Base-by-base conservation (phyloP, 1,140 invertebrate genomes). In the Coelopa frigida region DNA sequence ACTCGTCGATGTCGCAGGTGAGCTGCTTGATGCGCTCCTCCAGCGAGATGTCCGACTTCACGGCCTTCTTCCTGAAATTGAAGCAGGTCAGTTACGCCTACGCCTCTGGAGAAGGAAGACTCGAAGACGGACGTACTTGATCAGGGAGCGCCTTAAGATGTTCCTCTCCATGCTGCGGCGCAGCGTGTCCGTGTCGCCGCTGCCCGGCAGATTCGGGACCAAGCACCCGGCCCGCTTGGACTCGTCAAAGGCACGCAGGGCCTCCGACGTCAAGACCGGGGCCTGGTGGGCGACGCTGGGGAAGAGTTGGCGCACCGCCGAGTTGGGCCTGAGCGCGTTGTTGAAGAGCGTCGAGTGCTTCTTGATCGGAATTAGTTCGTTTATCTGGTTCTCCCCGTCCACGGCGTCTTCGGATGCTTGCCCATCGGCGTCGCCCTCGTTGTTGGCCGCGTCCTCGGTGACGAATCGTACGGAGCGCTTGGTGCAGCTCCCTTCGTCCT, bases 11-110 rank as follows among this genome's bases (percentile, higher is more conserved):
- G 50, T 87, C 83, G 59, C 86, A 89, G 1, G 86, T 90, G 14
- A 89, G 68, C 53, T 86, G 80, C 32, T 84, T 79, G 45, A 89
- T 89, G 36, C 85, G 75, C 53, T 90, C 87, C 20, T 86, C 83
- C 12, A 90, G 61, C 1, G 85, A 86, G 46, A 78, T 78, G 51
- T 78, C 76, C 37, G 73, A 75, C 58, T 76, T 78, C 48, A 71
- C 70, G 39, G 68, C 64, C 50, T 75, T 76, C 61, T 75, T 76
- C 23, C 68, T 70, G 44, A 10, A 46, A 26, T 5, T 2, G 40
- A n/a, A n/a, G n/a, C n/a, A n/a, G n/a, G n/a, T n/a, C n/a, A n/a
- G n/a, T n/a, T n/a, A n/a, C n/a, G n/a, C n/a, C n/a, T n/a, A n/a
- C n/a, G n/a, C n/a, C n/a, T n/a, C n/a, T n/a, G 14, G 7, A 1